Conservation (phyloP, 2,888 invertebrate genomes). For the Oscheius sp. region DNA sequence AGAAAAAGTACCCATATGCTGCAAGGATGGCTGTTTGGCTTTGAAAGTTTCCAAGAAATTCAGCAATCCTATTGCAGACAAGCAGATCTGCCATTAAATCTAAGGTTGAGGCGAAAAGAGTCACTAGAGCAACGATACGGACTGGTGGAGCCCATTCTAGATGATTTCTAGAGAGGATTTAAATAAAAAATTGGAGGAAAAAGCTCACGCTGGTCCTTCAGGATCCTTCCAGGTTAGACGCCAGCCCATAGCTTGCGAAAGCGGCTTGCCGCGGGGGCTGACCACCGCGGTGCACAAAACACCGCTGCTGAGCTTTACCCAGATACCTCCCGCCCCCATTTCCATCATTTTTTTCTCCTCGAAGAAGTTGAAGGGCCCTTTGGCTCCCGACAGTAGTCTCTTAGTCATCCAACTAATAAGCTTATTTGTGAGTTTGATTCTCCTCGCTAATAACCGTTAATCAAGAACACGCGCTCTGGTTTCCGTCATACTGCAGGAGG, state of each 20-base stretch:
- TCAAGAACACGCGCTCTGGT: not conserved
- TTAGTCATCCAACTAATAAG: not conserved
- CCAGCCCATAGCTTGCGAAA: conserved; percentile 42
- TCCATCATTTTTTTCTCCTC: not conserved
- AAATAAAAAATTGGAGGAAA: too few species aligned
- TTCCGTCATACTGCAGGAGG: not conserved
- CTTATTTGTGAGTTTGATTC: not conserved
- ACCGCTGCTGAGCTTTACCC: conserved; percentile 13
- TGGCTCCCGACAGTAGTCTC: not conserved
- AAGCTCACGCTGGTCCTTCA: conserved; percentile 49
- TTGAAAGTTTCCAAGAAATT: conserved; percentile 65
- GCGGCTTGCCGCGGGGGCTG: conserved; percentile 22
- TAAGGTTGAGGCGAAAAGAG: conserved; percentile 67
- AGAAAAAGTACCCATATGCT: conserved; percentile 68
- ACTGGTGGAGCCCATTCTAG: conserved; percentile 70
- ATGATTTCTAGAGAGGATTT: conserved; percentile 56
- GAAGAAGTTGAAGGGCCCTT: not conserved
- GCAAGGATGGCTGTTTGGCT: conserved; percentile 51
- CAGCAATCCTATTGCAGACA: conserved; percentile 65
- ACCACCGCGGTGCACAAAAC: conserved; percentile 23
- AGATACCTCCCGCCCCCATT: not conserved
- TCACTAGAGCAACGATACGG: conserved; percentile 67
- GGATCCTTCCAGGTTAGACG: conserved; percentile 45
- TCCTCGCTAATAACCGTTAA: not conserved
- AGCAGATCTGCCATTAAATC: conserved; percentile 70